Base-by-base conservation (phyloP, 2,113 vertebrate species). In the Melanocharis versteri region DNA sequence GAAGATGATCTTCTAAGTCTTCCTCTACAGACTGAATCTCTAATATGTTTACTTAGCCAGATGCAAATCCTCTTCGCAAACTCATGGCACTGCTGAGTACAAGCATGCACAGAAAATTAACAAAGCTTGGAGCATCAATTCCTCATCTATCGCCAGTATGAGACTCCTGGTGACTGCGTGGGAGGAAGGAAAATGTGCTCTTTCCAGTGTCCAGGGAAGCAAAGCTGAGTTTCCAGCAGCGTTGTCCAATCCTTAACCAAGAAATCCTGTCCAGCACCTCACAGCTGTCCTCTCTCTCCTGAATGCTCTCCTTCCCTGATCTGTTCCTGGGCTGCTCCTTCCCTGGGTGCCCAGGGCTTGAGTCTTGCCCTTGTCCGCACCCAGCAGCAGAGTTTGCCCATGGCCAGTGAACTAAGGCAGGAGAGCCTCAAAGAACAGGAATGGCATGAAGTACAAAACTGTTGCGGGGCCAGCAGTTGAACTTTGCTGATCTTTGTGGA, bases 11-110 rank as follows among this genome's bases (percentile, higher is more conserved):
- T 81, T 88, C 69, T 88, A 88, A 95, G 85, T 75, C 88, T 88
- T 93, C 48, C 61, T 88, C 64, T 90, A 28, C 22, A 93, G 79
- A 83, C 79, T 75, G 79, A 90, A 90, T 93, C 64, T 87, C 64
- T 96, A 94, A 93, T 94, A 66, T 92, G 61, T 95, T 96, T 96
- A 90, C 90, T 87, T 64, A 93, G 56, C 76, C 90, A 90, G 83
- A 87, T 84, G 88, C 51, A 92, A 92, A 96, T 93, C 79, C 75
- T 70, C 88, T 90, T 77, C 5, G 0, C 78, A 93, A 73, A 94
- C 85, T 69, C 64, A 8, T 51, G 64, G 75, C 62, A 70, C 54
- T 73, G 82, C 71, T n/a, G 64, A 64, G 23, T 45, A 75, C 76
- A 94, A 90, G 79, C 53, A 76, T 0, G 1, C 4, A 2, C 66